phyloP scores from a whole-genome alignment of 2,797 vertebrate species.

The Sphenodon punctatus region DNA sequence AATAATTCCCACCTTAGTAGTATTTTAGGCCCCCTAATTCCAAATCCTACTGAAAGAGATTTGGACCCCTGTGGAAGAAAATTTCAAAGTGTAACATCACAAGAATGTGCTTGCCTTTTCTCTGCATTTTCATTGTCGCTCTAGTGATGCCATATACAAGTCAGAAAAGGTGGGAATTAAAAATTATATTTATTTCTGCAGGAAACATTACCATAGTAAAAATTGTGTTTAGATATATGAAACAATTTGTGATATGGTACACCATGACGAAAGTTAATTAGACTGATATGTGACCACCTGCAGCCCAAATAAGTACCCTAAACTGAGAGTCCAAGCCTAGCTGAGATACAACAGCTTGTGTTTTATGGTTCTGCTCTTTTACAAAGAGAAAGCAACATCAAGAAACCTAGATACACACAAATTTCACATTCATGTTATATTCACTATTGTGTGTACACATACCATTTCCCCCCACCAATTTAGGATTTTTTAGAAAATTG shows the following conservation, averaged over 20 bases:
- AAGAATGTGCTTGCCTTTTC: not conserved
- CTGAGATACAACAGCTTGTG: fast-evolving
- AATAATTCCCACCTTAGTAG: not conserved
- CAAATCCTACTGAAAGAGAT: not conserved
- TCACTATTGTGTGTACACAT: not conserved
- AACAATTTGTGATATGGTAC: not conserved
- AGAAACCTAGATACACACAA: not conserved
- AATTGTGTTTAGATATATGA: not conserved
- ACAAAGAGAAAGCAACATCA: not conserved
- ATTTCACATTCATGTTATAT: not conserved
- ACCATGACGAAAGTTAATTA: not conserved
- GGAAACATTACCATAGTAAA: not conserved
- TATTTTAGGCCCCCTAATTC: fast-evolving
- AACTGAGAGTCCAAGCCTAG: not conserved
- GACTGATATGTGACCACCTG: not conserved
- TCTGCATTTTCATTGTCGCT: not conserved
- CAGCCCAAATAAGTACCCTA: not conserved
- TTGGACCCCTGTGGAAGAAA: not conserved
- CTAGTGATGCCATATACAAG: not conserved
- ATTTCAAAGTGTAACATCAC: not conserved
- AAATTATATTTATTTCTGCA: not conserved
- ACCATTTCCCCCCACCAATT: not conserved
- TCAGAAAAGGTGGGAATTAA: not conserved
- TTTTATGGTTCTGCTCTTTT: fast-evolving
- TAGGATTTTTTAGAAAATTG: not conserved